Evolutionary conservation across 2,888 invertebrate species (phyloP), one percentile per base, ranked within the genome.

Genomic region (Tiphia femorata): DNA sequence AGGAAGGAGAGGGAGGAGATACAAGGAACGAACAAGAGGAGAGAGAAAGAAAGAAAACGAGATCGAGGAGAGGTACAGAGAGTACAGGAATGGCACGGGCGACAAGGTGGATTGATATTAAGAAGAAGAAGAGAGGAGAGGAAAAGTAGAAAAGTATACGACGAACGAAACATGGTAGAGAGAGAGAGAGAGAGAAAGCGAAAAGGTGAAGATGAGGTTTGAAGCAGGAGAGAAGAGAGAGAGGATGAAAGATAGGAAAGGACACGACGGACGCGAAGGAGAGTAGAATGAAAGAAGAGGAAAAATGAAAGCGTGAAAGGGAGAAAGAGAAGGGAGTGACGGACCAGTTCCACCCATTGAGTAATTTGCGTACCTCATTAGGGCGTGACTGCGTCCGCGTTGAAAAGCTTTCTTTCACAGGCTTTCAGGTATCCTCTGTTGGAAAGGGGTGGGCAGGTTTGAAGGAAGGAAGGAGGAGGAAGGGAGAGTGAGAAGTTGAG

Each of bases 331-430:
- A 16, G 17, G 20, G 19, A 5, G 20, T 3, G 17, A 16, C 3
- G 3, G 12, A 19, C 14, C 12, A 38, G 16, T 16, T 55, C 59
- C 49, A 47, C 62, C 62, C 69, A 62, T 68, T 69, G 62, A 68
- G 69, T 62, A 69, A 68, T 69, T 68, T 68, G 64, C 56, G 52
- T 60, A 58, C 48, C 63, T 59, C 68, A 60, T 67, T 62, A 67
- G 65, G 48, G 60, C 58, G 62, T 64, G 66, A 62, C 46, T 60
- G 58, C 52, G 59, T 63, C 63, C 61, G 61, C 61, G 49, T 58
- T 70, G 70, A 64, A 68, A 64, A 67, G 64, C 62, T 49, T 60
- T 53, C 60, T 58, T 64, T 67, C 65, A 57, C 58, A 35, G 54
- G 61, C 61, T 65, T 63, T 67, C 60, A 50, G 52, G 49, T 48